phyloP scores from a whole-genome alignment of 1,140 invertebrate species.

The Pomacea maculata region DNA sequence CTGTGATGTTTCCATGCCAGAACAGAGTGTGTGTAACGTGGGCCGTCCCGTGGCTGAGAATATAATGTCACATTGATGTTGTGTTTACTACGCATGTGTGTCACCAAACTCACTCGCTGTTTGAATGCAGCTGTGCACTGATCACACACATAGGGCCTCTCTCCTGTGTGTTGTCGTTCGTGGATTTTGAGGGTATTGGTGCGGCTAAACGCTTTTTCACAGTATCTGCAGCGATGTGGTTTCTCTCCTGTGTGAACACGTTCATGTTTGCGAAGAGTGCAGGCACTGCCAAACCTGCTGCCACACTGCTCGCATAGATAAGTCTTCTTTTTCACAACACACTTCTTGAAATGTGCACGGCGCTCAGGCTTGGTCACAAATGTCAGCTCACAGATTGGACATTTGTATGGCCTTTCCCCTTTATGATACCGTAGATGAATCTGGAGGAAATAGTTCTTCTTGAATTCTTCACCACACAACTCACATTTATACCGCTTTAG shows the following conservation, averaged over 20 bases:
- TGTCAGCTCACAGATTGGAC: constrained; percentile 2
- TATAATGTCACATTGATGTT: constrained; percentile 4
- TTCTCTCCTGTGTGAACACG: constrained; percentile 6
- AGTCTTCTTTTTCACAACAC: background rate
- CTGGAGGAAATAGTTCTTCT: constrained; percentile 12
- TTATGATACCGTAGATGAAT: constrained; percentile 7
- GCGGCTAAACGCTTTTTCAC: constrained; percentile 2
- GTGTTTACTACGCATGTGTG: constrained; percentile 14
- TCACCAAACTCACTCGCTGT: constrained; percentile 6
- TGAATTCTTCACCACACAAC: constrained; percentile 8
- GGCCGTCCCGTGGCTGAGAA: too few relatives aligned
- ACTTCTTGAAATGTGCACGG: constrained; percentile 3
- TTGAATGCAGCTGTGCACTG: constrained; percentile 8
- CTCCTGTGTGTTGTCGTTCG: constrained; percentile 17
- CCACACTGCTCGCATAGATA: constrained; percentile 10
- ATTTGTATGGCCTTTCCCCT: constrained; percentile 1
- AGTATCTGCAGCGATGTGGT: constrained; percentile 3
- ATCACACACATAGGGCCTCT: constrained; percentile 22
- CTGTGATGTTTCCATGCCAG: too few relatives aligned
- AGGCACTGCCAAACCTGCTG: background rate
- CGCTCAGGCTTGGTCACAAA: constrained; percentile 16
- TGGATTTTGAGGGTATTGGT: constrained; percentile 14
- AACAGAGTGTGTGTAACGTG: too few relatives aligned
- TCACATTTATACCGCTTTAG: constrained; percentile 10
- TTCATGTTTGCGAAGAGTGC: constrained; percentile 7